phyloP scores from a whole-genome alignment of 2,888 invertebrate species.

The Rugalucina vietnamica region DNA sequence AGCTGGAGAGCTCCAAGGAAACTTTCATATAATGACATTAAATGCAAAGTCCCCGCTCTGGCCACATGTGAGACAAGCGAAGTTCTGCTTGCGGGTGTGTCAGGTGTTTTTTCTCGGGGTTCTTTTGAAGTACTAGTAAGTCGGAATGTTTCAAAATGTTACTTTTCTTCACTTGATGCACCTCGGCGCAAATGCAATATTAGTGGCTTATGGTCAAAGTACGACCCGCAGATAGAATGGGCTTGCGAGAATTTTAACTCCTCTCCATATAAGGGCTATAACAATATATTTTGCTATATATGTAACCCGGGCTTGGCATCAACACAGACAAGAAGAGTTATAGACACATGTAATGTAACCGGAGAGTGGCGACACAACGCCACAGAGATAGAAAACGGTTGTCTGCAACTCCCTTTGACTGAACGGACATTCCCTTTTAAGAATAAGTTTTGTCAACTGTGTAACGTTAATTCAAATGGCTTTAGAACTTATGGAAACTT shows the following conservation, averaged over 20 bases:
- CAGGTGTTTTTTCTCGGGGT: too few species aligned
- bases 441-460: background rate
- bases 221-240: background rate
- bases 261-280: background rate
- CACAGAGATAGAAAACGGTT: background rate
- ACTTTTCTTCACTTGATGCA: too few species aligned
- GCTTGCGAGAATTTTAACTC: background rate
- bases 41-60: too few species aligned
- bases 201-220: background rate
- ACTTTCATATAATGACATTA: background rate
- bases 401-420: background rate
- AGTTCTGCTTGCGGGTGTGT: too few species aligned
- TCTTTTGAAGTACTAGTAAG: too few species aligned
- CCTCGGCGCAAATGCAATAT: too few species aligned
- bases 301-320: conserved; percentile 21
- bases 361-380: background rate
- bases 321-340: background rate
- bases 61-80: too few species aligned
- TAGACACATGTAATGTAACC: background rate
- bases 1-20: background rate
- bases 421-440: background rate
- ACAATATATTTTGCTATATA: conserved; percentile 28
- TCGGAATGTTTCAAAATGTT: too few species aligned
- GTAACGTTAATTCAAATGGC: background rate
- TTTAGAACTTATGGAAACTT: background rate